These are phyloP conservation scores for Augochlora pura DNA, from an alignment of 1,140 invertebrate genomes.

Conservation along the genomic window DNA sequence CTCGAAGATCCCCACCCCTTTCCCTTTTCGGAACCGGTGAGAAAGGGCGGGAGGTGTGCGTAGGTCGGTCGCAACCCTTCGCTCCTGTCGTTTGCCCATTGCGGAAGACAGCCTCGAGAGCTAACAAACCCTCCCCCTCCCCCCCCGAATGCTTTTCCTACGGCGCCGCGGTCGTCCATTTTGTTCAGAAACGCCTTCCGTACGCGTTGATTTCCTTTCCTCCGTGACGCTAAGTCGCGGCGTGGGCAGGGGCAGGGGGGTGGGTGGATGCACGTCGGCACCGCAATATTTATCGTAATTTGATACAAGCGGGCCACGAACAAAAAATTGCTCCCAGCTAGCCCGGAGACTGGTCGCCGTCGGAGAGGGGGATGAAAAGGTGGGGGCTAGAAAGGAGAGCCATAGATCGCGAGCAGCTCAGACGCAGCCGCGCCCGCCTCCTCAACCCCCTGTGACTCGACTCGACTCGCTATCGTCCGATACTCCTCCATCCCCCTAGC, in stretches of 20 bases:
- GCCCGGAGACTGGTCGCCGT: constrained; percentile 3
- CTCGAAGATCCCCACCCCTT: neutral
- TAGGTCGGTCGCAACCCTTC: constrained; percentile 8
- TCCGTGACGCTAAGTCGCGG: constrained; percentile 56
- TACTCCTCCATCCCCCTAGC: constrained; percentile 58
- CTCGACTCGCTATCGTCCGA: constrained; percentile 68
- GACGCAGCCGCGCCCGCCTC: constrained; percentile 69
- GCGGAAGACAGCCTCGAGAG: constrained; percentile 16
- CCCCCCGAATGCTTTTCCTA: neutral
- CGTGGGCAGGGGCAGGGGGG: constrained; percentile 42
- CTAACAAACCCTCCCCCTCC: too few relatives aligned
- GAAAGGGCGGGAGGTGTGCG: neutral
- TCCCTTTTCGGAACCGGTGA: neutral
- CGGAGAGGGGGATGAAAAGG: constrained; percentile 52
- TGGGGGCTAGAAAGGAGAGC: constrained; percentile 54
- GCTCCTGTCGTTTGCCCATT: neutral
- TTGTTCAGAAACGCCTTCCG: constrained; percentile 48
- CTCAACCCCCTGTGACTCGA: constrained; percentile 40
- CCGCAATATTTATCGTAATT: constrained; percentile 77
- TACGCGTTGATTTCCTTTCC: constrained; percentile 44
- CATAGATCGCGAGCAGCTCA: constrained; percentile 72
- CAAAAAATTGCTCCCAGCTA: constrained; percentile 72
- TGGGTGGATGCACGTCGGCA: constrained; percentile 67
- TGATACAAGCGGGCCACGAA: constrained; percentile 73
- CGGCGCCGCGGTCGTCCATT: constrained; percentile 29